Conservation (phyloP, 2,797 vertebrate genomes). For the Spinus pinus region DNA sequence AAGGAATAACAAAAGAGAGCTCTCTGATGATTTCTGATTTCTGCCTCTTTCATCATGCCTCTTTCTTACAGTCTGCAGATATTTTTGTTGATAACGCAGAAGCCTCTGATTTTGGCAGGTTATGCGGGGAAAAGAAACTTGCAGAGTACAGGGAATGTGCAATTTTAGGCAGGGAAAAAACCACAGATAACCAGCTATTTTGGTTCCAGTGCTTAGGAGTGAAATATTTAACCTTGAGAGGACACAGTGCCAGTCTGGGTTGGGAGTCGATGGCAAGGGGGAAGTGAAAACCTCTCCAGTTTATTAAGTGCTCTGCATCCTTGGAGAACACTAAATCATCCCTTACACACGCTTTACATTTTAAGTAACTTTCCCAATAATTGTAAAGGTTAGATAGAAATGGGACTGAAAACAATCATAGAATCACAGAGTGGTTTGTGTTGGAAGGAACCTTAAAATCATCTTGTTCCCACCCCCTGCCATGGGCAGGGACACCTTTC, state of each 20-base stretch:
- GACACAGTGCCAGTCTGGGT: neutral
- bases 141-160: neutral
- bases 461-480: neutral
- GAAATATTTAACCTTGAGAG: slow-evolving; percentile 41
- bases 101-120: slow-evolving; percentile 38
- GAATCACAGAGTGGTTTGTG: neutral
- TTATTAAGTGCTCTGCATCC: neutral
- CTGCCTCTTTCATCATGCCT: neutral
- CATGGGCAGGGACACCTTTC: neutral
- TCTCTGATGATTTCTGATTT: neutral
- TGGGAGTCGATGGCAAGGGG: neutral
- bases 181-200: neutral
- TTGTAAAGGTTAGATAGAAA: neutral
- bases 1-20: neutral
- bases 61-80: slow-evolving; percentile 29
- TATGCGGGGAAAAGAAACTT: neutral
- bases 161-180: neutral
- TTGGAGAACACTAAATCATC: neutral
- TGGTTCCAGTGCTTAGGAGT: neutral
- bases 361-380: neutral
- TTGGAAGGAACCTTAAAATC: neutral
- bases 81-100: slow-evolving; percentile 38
- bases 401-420: neutral
- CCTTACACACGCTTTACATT: neutral
- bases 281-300: neutral